phyloP scores from a whole-genome alignment of 2,113 vertebrate genomes.

The Oncorhynchus gorbuscha region DNA sequence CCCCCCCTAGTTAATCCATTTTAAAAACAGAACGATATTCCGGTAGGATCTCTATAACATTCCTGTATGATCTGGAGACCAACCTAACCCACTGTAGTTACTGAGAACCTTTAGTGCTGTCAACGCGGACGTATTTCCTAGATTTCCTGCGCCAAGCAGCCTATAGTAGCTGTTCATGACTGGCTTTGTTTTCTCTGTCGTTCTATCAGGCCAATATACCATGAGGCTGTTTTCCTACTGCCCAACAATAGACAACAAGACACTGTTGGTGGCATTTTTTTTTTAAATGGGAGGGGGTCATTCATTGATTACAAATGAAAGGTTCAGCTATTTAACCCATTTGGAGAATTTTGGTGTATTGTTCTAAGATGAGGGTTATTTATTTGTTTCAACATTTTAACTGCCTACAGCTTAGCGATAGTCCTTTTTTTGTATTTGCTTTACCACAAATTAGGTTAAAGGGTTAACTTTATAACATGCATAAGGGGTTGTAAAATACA shows the following conservation, averaged over 20 bases:
- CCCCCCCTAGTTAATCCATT: not conserved
- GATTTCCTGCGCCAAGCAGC: slow-evolving; percentile 39
- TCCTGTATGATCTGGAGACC: slow-evolving; percentile 51
- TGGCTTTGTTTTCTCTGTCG: slow-evolving; percentile 26
- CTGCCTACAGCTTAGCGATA: slow-evolving; percentile 21
- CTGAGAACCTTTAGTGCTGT: slow-evolving; percentile 26
- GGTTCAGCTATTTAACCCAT: not conserved
- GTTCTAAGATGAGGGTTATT: slow-evolving; percentile 42
- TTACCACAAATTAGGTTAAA: not conserved
- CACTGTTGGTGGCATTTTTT: not conserved
- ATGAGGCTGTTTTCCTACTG: slow-evolving; percentile 38
- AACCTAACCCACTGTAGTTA: slow-evolving; percentile 43
- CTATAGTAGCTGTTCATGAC: not conserved
- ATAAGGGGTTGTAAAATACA: not conserved
- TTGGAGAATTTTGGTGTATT: not conserved
- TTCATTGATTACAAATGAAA: not conserved
- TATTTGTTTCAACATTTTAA: slow-evolving; percentile 40
- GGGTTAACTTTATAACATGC: not conserved
- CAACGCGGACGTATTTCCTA: slow-evolving; percentile 2
- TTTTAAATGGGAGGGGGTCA: too few species aligned
- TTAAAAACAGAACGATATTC: not conserved
- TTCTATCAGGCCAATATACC: slow-evolving; percentile 7
- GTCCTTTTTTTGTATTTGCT: not conserved
- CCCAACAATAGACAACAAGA: slow-evolving; percentile 32
- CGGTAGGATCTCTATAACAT: slow-evolving; percentile 22